Conservation (phyloP, 1,140 invertebrate genomes). For the Arctopsyche grandis region DNA sequence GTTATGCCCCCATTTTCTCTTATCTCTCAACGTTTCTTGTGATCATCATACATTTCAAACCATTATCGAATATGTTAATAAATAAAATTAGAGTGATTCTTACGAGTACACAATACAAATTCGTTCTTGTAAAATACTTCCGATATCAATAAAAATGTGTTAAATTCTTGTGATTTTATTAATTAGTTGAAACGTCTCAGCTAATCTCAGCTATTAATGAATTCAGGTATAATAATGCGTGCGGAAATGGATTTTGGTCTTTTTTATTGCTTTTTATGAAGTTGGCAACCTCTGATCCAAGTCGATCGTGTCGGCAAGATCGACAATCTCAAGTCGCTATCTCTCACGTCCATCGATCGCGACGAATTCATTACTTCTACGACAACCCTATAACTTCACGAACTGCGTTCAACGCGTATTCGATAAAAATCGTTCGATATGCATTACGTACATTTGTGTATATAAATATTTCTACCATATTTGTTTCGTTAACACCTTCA, state of each 20-base stretch:
- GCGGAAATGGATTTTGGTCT: background rate
- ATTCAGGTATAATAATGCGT: no score
- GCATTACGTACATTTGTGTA: background rate
- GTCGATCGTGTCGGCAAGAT: conserved; percentile 36
- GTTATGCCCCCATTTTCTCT: conserved; percentile 25
- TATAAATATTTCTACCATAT: no score
- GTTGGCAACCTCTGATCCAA: conserved; percentile 29
- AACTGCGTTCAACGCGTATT: conserved; percentile 26
- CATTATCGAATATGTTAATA: background rate
- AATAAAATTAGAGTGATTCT: no score
- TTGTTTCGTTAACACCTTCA: no score
- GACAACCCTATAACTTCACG: conserved; percentile 30
- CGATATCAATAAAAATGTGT: no score
- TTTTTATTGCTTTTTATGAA: conserved; percentile 6
- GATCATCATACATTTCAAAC: conserved; percentile 16
- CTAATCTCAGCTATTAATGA: no score
- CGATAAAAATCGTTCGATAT: conserved; percentile 9
- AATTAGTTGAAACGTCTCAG: no score
- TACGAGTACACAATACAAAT: no score
- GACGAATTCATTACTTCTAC: conserved; percentile 45
- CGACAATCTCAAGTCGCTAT: conserved; percentile 38
- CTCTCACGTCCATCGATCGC: conserved; percentile 41
- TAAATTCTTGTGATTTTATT: no score
- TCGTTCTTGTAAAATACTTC: no score
- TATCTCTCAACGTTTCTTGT: conserved; percentile 17